Base-by-base conservation (phyloP, 1,140 invertebrate genomes). In the Ceratina australensis region DNA sequence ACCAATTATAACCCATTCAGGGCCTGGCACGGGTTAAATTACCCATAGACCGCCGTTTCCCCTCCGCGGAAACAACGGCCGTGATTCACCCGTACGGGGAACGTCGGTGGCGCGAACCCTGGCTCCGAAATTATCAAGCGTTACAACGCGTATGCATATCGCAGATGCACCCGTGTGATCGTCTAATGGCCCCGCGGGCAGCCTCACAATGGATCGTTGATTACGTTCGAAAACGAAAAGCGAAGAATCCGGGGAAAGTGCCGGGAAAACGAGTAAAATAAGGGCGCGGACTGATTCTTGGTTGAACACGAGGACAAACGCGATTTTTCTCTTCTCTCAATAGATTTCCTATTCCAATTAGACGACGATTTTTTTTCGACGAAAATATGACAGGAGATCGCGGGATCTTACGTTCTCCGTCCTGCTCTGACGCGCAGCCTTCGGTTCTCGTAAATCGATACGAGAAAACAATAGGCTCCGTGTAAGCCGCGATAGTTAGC, bases 1-100 rank as follows among this genome's bases (percentile, higher is more conserved):
- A 86, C 87, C 89, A 90, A 90, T 90, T 90, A 89, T 88, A 89
- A 90, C 82, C 88, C 87, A 90, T 90, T 90, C 86, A 90, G 72
- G 71, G 0, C 8, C 73, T 79, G 78, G 79, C 79, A 78, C 80
- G 83, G 86, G 81, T 88, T 89, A 89, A 90, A 90, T 90, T 89
- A 89, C 89, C 88, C 86, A 85, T 88, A 88, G 84, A 83, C 78
- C 49, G 75, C 47, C 81, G 81, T 57, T 69, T 72, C 68, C 50
- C 75, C 26, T 33, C 56, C 3, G 57, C 52, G 83, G 79, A 81
- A 88, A 88, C 79, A 84, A 80, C 81, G 75, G 63, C 73, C 68
- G 72, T 86, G 86, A 86, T 78, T 87, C 86, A 87, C 64, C 64
- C 20, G 74, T 63, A 49, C 52, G 52, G 22, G 1, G 22, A 24